Base-by-base conservation (phyloP, 2,113 vertebrate genomes). In the Cercocebus atys region DNA sequence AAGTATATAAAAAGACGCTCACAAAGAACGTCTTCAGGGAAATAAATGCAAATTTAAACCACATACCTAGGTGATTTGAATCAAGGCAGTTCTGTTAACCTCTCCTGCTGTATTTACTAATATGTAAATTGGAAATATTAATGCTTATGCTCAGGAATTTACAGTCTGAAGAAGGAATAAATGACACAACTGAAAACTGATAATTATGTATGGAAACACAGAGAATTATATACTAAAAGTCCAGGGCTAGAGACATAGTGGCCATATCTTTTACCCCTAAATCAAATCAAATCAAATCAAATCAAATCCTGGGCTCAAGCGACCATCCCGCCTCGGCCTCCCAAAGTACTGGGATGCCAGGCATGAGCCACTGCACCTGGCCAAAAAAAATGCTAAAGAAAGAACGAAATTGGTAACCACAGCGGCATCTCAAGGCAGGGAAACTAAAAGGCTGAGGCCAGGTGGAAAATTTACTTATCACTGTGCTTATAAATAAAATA, bases 81-180 rank as follows among this genome's bases (percentile, higher is more conserved):
- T 4, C 10, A 55, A 85, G 35, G 18, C 14, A 79, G 17, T 45
- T 43, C 20, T 40, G 16, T 27, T 81, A 92, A 47, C 35, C 7
- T 81, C 40, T 92, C 83, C 72, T 40, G 40, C 20, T 95, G 78
- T 61, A 45, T 55, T 96, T 92, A 78, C 87, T 95, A n/a, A 83
- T n/a, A 75, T 22, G 9, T 70, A 78, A 52, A 83, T 79, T 80
- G 25, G 11, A 35, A 9, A 73, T 72, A 90, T 61, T 88, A 83
- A 86, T 61, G 14, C 55, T 47, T 78, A 76, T 30, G 43, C 22
- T 82, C 12, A 66, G 38, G 35, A 76, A 83, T 38, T 92, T 78
- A 76, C 2, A 76, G 40, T 59, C 70, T 76, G 45, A 64, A 81
- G 81, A 38, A 55, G 20, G 14, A 94, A 50, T 85, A 76, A 92